phyloP scores from a whole-genome alignment of 2,797 vertebrate genomes.

The Alca torda region DNA sequence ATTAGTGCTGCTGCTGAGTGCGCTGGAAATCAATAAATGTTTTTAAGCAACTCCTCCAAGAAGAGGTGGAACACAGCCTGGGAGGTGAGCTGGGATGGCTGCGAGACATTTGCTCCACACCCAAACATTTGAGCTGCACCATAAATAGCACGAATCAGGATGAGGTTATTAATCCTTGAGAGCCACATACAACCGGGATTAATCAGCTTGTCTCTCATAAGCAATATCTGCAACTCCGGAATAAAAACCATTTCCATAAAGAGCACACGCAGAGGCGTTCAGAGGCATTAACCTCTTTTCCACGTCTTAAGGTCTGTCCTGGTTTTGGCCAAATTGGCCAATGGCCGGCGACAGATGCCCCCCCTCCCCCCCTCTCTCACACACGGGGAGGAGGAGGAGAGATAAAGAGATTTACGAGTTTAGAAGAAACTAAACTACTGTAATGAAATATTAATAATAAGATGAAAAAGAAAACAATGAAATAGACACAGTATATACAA shows the following conservation, averaged over 20 bases:
- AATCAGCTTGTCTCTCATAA: slow-evolving; percentile 10
- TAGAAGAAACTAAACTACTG: no score
- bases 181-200: not conserved
- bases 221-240: not conserved
- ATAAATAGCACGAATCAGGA: slow-evolving; percentile 12
- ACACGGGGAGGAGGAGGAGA: no score
- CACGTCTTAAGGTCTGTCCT: not conserved
- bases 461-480: no score
- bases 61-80: not conserved
- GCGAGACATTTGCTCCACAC: not conserved
- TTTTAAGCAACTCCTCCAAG: not conserved
- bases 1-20: not conserved
- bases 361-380: no score
- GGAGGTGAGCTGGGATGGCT: not conserved
- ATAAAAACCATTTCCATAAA: not conserved
- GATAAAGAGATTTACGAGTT: no score
- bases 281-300: not conserved
- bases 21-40: not conserved
- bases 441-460: no score
- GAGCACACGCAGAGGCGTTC: not conserved
- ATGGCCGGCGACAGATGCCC: no score
- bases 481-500: no score
- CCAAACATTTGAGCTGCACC: not conserved
- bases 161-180: slow-evolving; percentile 29
- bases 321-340: no score